Conservation (phyloP, 1,140 invertebrate species). For the Trachelipus rathkii region DNA sequence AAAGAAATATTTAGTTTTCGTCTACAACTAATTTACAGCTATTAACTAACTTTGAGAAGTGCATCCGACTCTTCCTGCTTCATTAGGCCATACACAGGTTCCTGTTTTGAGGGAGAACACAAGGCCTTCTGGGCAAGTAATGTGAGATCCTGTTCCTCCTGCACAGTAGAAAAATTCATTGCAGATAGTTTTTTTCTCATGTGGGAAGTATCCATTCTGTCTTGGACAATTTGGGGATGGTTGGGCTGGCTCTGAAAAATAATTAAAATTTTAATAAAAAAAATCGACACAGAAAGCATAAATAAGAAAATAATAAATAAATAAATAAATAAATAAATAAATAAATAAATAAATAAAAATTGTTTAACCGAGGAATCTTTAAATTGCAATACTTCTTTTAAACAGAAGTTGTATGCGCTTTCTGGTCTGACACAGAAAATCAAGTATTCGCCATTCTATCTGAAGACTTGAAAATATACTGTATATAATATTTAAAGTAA, state of each 20-base stretch:
- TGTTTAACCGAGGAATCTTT: background rate
- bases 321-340: background rate
- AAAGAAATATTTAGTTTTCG: too few species aligned
- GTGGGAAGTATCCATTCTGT: constrained; percentile 80
- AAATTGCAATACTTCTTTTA: background rate
- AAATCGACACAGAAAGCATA: background rate
- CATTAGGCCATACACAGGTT: constrained; percentile 81
- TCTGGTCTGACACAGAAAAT: too few species aligned
- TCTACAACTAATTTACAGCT: too few species aligned
- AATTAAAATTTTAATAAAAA: background rate
- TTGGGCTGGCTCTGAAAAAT: constrained; percentile 23
- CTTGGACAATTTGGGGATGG: constrained; percentile 61
- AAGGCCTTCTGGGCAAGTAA: constrained; percentile 75
- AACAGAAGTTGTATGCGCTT: too few species aligned
- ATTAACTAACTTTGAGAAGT: constrained; percentile 49
- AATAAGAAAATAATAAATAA: background rate
- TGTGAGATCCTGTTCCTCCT: constrained; percentile 72
- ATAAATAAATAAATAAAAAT: background rate
- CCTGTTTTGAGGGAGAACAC: constrained; percentile 82
- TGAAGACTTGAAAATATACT: too few species aligned
- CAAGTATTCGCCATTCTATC: too few species aligned
- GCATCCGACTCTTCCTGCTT: constrained; percentile 70
- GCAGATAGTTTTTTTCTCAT: constrained; percentile 73
- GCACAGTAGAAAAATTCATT: constrained; percentile 85
- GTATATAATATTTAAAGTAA: too few species aligned